Evolutionary conservation across 92 coral and sea anemone genomes (phyloP).

Genomic region (Zoanthus sociatus): DNA sequence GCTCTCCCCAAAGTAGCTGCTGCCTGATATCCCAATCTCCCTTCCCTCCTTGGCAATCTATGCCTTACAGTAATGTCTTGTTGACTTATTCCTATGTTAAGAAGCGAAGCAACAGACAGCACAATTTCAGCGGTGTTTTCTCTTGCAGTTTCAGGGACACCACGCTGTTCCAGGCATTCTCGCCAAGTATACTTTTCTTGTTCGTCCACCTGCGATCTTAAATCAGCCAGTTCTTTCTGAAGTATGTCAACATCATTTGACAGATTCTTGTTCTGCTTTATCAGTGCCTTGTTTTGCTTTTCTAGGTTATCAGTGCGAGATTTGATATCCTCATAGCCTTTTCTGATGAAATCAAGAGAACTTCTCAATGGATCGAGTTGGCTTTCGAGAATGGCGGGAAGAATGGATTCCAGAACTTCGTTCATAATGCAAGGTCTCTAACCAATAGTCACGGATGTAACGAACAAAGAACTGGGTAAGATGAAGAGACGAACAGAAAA

Average conservation of each 20-base stretch:
- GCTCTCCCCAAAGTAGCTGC: conserved; percentile 22
- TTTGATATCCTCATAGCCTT: conserved; percentile 14
- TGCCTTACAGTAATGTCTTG: conserved; percentile 21
- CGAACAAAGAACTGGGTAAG: not conserved
- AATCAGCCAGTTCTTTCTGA: conserved; percentile 38
- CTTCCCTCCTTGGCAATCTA: conserved; percentile 24
- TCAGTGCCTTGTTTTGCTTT: conserved; percentile 26
- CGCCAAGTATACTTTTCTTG: conserved; percentile 32
- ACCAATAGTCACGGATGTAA: not conserved
- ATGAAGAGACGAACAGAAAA: not conserved
- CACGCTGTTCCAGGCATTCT: conserved; percentile 35
- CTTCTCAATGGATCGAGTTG: conserved; percentile 28
- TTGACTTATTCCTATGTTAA: conserved; percentile 33
- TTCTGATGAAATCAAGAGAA: conserved; percentile 28
- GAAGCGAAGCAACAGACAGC: conserved; percentile 32
- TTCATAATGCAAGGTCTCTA: not conserved
- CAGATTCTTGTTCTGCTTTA: conserved; percentile 37
- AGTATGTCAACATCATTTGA: conserved; percentile 16
- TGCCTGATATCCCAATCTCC: not conserved
- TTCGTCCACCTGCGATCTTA: conserved; percentile 20
- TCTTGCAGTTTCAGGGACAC: conserved; percentile 13
- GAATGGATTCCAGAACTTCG: conserved; percentile 39
- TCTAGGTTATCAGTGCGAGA: conserved; percentile 23
- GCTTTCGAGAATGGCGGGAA: conserved; percentile 34
- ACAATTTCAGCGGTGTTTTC: conserved; percentile 28